Evolutionary conservation across 2,797 vertebrate genomes (phyloP).

Genomic region (Spinus olivaceus): DNA sequence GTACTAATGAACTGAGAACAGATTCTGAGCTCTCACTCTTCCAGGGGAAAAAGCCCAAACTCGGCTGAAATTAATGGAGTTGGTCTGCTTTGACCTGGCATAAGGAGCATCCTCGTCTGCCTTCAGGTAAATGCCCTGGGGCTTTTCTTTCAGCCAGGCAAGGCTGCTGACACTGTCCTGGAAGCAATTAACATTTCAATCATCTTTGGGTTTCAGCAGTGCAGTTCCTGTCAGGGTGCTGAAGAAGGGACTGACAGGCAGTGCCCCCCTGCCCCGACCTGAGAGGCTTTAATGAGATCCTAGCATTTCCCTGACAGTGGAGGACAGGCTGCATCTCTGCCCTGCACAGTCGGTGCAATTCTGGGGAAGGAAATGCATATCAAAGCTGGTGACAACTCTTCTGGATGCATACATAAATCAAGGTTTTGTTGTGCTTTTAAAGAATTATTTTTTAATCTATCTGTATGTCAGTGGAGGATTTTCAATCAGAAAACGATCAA

Average conservation of each 20-base stretch:
- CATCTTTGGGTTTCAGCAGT: neutral
- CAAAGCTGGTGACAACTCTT: neutral
- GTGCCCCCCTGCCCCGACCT: neutral
- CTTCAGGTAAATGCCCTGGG: conserved; percentile 4
- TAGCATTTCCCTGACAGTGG: neutral
- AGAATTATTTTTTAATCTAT: neutral
- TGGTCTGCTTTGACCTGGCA: neutral
- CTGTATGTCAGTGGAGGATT: neutral
- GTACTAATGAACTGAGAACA: neutral
- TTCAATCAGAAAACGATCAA: neutral
- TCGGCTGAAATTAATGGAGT: neutral
- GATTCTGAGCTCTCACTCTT: neutral
- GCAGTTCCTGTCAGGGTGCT: neutral
- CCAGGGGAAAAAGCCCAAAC: neutral
- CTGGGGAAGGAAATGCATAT: neutral
- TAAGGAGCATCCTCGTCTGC: neutral
- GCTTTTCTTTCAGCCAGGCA: neutral
- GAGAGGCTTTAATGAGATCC: neutral
- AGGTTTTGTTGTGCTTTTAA: neutral
- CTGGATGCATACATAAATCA: neutral
- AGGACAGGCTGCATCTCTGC: neutral
- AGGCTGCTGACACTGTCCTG: neutral
- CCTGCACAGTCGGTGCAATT: neutral
- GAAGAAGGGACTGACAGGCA: neutral
- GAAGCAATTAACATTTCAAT: conserved; percentile 33